Evolutionary conservation across 2,113 vertebrate genomes (phyloP), one percentile per base, ranked within the genome.

Genomic region (Siniperca chuatsi): DNA sequence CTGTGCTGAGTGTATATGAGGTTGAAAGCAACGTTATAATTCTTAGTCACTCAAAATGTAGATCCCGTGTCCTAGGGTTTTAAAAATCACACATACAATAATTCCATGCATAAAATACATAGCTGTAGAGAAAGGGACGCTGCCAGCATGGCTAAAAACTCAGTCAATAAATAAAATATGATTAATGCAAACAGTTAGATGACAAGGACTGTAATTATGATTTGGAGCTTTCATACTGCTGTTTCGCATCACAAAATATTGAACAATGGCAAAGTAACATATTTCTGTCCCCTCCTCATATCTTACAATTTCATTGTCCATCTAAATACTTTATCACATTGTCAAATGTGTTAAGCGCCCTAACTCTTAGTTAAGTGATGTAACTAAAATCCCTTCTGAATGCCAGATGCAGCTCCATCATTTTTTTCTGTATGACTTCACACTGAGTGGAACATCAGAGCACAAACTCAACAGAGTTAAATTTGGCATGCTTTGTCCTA

Each of bases 391-490:
- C 58, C 54, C 54, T 16, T 55, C 54, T 85, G 65, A 88, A 70
- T 2, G 48, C 33, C 81, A 85, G 72, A 74, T 85, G 7, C 72
- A 70, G 61, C 54, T 37, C 75, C 18, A 67, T 55, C 50, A 37
- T 40, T 72, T 7, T 75, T 64, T 48, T 15, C 50, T 68, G 64
- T 8, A 13, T 37, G 79, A 71, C 69, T 86, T 80, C 81, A 83
- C 48, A 67, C 70, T 58, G 58, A 75, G 79, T 46, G 73, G 78
- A 91, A 79, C 83, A 81, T 83, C 46, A 78, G 81, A 88, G 83
- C 52, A 23, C 60, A 86, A 92, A 84, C 77, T 87, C 60, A 60
- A 78, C 79, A 58, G 69, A 91, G 90, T 91, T 92, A 74, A 84
- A 77, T 92, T 84, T 84, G 78, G 82, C 75, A 69, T 84, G 77